Evolutionary conservation across 2,797 vertebrate species (phyloP).

Genomic region (Coracias cyanogaster): DNA sequence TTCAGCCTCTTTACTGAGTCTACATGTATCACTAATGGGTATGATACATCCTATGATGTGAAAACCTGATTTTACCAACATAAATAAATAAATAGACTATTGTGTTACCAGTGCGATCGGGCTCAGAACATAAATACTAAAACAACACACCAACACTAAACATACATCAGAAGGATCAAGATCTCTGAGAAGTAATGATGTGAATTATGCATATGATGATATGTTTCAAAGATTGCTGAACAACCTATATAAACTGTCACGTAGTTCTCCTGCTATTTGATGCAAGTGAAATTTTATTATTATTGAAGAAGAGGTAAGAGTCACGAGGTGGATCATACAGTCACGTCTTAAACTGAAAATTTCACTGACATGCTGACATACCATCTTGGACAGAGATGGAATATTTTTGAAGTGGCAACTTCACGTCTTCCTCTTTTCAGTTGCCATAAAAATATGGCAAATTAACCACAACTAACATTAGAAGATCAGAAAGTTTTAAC

Average conservation of each 20-base stretch:
- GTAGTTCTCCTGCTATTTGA: conserved; percentile 1
- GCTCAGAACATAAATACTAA: neutral
- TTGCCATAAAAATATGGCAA: neutral
- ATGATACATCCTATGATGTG: neutral
- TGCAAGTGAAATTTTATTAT: conserved; percentile 8
- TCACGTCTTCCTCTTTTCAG: fast-evolving
- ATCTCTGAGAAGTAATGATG: neutral
- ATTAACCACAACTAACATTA: neutral
- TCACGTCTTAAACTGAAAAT: neutral
- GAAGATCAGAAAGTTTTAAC: conserved; percentile 20
- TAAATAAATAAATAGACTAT: no score
- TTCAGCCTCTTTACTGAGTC: neutral
- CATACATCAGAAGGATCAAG: neutral
- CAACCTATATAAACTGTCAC: neutral
- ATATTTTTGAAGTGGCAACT: neutral
- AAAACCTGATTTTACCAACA: neutral
- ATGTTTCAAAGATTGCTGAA: neutral
- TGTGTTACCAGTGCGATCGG: neutral
- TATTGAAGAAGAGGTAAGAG: neutral
- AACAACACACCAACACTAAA: neutral
- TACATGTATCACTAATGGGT: neutral
- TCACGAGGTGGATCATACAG: neutral
- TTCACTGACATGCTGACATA: fast-evolving
- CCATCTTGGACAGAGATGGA: neutral
- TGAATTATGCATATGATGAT: neutral